Percentiles rank a stretch among this genome's conserved stretches.
Conservation (phyloP, 2,113 vertebrate species). For the Hippocampus abdominalis region DNA sequence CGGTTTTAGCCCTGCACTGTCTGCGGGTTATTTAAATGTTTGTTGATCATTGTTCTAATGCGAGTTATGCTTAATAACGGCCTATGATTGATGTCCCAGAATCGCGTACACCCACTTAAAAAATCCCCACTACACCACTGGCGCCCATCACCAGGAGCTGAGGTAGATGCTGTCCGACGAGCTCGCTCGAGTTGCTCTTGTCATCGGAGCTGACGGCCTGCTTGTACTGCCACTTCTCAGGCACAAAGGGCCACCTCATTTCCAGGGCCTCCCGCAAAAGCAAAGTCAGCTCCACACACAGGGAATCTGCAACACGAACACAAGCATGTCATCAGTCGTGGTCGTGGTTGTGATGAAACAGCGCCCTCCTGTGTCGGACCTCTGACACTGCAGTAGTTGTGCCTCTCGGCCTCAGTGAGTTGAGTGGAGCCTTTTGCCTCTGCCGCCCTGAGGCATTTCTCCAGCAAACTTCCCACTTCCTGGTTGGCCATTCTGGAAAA, state of each 20-base stretch:
- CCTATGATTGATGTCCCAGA: no score
- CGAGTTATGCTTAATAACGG: no score
- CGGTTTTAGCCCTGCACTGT: no score
- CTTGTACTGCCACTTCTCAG: slow-evolving; percentile 96
- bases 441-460: slow-evolving; percentile 70
- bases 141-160: slow-evolving; percentile 79
- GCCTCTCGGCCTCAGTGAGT: slow-evolving; percentile 43
- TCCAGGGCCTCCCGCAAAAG: slow-evolving; percentile 86
- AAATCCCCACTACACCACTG: no score
- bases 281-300: slow-evolving; percentile 79
- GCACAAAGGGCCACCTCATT: slow-evolving; percentile 97
- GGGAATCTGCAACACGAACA: slow-evolving; percentile 62
- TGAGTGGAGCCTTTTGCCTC: slow-evolving; percentile 25
- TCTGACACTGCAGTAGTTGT: slow-evolving; percentile 63
- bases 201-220: slow-evolving; percentile 76
- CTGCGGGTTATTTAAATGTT: no score
- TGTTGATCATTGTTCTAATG: no score
- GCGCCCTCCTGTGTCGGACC: slow-evolving; percentile 73
- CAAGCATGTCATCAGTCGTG: not conserved
- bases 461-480: slow-evolving; percentile 68
- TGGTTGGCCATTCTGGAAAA: slow-evolving; percentile 75
- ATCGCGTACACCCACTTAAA: no score
- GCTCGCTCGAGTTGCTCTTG: slow-evolving; percentile 88
- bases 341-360: not conserved
- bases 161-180: slow-evolving; percentile 72